Evolutionary conservation across 2,113 vertebrate species (phyloP).

Genomic region (Prietella phreatophila): DNA sequence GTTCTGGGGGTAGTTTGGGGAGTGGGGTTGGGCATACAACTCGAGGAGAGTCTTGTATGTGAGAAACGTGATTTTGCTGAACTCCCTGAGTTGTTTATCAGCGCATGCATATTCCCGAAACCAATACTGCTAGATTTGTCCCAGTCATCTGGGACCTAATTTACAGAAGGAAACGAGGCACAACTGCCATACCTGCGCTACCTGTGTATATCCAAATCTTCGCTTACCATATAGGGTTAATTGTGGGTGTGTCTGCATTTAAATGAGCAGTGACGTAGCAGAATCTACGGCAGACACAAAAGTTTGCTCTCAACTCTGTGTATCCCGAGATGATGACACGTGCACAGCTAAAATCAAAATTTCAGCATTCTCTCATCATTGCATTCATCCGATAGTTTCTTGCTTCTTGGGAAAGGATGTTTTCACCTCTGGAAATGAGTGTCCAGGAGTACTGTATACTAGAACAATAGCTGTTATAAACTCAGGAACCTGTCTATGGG

Average conservation of each 20-base stretch:
- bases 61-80: not conserved
- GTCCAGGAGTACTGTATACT: not conserved
- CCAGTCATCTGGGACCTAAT: not conserved
- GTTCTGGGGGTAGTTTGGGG: too few relatives aligned
- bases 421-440: not conserved
- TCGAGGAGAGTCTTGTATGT: too few relatives aligned
- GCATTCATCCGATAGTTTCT: not conserved
- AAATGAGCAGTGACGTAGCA: not conserved
- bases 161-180: not conserved
- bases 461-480: conserved; percentile 17
- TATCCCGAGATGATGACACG: not conserved
- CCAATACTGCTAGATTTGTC: not conserved
- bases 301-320: not conserved
- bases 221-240: not conserved
- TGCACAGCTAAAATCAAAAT: not conserved
- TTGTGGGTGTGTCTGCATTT: not conserved
- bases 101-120: not conserved
- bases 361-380: not conserved
- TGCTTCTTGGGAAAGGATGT: not conserved
- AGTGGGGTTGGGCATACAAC: too few relatives aligned
- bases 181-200: too few relatives aligned
- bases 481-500: conserved; percentile 17
- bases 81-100: not conserved
- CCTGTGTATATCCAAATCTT: not conserved
- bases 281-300: too few relatives aligned